Percentiles rank a stretch among this genome's conserved stretches.
Conservation (phyloP, 2,113 vertebrate species). For the Ia io region DNA sequence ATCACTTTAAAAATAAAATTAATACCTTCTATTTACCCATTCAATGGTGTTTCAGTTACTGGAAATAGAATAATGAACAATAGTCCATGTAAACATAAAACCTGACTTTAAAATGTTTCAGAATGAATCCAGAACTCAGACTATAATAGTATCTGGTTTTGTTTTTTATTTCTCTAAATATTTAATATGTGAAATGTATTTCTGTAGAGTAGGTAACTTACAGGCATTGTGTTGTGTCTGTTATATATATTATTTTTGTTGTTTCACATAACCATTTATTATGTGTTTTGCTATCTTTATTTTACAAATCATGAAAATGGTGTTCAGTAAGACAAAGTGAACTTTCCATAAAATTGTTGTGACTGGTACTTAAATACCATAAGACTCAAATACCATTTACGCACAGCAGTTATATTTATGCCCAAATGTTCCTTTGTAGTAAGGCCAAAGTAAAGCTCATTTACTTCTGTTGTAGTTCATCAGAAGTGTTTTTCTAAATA, state of each 20-base stretch:
- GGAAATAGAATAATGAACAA: neutral
- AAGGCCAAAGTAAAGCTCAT: neutral
- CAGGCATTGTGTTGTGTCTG: neutral
- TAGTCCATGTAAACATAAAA: neutral
- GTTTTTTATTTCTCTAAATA: neutral
- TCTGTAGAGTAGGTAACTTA: neutral
- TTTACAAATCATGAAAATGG: neutral
- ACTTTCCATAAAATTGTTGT: neutral
- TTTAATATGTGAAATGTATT: neutral
- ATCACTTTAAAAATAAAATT: conserved; percentile 49
- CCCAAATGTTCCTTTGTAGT: neutral
- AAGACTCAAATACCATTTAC: neutral
- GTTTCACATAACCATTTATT: neutral
- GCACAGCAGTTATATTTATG: neutral
- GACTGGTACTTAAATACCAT: neutral
- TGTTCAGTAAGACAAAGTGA: neutral
- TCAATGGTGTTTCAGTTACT: neutral
- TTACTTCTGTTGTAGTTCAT: neutral
- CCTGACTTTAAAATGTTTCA: neutral
- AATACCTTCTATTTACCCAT: neutral
- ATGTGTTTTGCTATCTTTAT: neutral
- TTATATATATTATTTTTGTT: neutral
- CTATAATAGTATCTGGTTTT: neutral
- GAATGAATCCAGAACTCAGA: neutral
- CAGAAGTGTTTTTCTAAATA: conserved; percentile 3